A percentile compares a stretch with the other conserved stretches of the same genome.
These are phyloP conservation scores for Euborellia annulipes DNA, from an alignment of 1,140 invertebrate genomes.

Conservation along the genomic window DNA sequence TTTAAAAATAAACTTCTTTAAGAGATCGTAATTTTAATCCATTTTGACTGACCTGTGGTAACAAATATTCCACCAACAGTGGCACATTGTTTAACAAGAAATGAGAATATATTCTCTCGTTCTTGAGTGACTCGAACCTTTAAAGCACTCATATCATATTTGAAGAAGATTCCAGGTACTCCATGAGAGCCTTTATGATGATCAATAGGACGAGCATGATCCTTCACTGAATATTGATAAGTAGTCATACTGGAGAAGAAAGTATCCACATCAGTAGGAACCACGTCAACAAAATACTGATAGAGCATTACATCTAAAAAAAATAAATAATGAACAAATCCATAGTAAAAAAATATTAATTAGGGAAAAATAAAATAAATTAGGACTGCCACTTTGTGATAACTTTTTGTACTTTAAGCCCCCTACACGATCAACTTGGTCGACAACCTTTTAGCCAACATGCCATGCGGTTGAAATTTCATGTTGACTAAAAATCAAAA, in stretches of 20 bases:
- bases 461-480: no score
- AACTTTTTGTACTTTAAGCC: no score
- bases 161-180: constrained; percentile 85
- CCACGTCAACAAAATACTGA: constrained; percentile 93
- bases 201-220: constrained; percentile 61
- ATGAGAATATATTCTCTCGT: constrained; percentile 58
- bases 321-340: constrained; percentile 9
- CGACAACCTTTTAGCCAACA: no score
- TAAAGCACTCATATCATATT: constrained; percentile 81
- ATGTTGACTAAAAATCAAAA: no score
- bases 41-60: constrained; percentile 51
- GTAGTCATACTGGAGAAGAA: constrained; percentile 52
- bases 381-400: no score
- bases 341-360: constrained; percentile 2
- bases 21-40: no score
- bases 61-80: constrained; percentile 83
- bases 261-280: constrained; percentile 79
- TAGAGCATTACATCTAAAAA: constrained; percentile 59
- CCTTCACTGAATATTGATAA: constrained; percentile 87
- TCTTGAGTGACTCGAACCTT: constrained; percentile 75
- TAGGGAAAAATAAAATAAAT: not conserved
- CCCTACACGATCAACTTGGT: no score
- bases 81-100: constrained; percentile 72
- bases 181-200: constrained; percentile 70
- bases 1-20: no score